phyloP scores from a whole-genome alignment of 2,797 vertebrate genomes.

The Leucoraja ocellata region DNA sequence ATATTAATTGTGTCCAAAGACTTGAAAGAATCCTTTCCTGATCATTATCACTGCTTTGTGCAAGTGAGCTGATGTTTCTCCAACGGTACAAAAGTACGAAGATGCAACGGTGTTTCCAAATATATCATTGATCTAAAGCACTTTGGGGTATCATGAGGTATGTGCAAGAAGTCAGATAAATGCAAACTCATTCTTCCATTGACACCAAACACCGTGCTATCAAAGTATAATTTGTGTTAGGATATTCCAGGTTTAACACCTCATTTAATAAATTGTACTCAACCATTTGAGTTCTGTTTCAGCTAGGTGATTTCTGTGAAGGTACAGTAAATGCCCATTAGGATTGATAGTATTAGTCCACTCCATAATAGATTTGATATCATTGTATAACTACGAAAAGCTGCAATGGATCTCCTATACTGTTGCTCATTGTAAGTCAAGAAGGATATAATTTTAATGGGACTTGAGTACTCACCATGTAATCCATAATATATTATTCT shows the following conservation, averaged over 20 bases:
- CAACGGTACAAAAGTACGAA: background rate
- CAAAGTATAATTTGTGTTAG: background rate
- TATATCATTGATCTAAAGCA: background rate
- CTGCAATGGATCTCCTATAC: background rate
- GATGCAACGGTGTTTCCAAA: background rate
- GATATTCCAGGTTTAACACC: background rate
- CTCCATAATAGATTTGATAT: background rate
- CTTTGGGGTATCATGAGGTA: background rate
- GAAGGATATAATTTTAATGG: background rate
- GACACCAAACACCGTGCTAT: background rate
- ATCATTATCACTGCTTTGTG: background rate
- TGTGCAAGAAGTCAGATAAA: background rate
- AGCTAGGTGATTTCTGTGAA: background rate
- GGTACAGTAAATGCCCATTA: background rate
- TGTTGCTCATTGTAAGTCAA: background rate
- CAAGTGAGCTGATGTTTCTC: background rate
- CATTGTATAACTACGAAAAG: background rate
- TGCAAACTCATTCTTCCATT: background rate
- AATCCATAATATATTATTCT: background rate
- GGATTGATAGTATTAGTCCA: background rate
- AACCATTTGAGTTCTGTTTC: background rate
- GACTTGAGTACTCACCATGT: background rate
- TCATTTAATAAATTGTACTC: background rate
- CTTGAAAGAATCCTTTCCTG: background rate
- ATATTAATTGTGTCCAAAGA: background rate